Base-by-base conservation (phyloP, 2,888 invertebrate species). In the Philereme vetulata region DNA sequence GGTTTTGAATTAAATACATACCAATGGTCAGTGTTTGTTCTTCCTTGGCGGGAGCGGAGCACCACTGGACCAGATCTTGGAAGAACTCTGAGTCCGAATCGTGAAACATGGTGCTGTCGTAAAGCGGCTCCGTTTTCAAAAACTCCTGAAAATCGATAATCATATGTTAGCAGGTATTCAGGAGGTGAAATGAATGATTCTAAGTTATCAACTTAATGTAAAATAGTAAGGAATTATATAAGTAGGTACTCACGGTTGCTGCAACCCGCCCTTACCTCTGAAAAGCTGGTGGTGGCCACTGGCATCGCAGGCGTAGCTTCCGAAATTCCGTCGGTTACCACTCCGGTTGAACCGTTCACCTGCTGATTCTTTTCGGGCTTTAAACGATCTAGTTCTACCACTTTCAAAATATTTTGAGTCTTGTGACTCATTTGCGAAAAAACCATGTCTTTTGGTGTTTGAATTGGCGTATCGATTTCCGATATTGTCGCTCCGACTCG, bases 11-110 rank as follows among this genome's bases (percentile, higher is more conserved):
- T 10, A 4, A 42, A 42, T 66, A 54, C 85, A 85, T 68, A 91
- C 92, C 92, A 92, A 82, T 90, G 84, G 82, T 87, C 85, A 82
- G 91, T 86, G 78, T 82, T 83, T 76, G 84, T 85, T 85, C 89
- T 84, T 84, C 89, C 90, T 85, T 92, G 81, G 84, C 88, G 85
- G 85, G 91, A 81, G 82, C 86, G 80, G 85, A 91, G 86, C 94
- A 94, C 93, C 93, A 94, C 74, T 86, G 87, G 79, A 90, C 93
- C 86, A 95, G 93, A 90, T 95, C 95, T 93, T 94, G 94, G 92
- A 95, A 95, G 90, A 94, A 93, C 88, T 95, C 95, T 93, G 90
- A 93, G 90, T 93, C 88, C 89, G 89, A 77, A 68, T 86, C 87
- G 84, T 85, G 85, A 77, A 83, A 85, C 92, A 92, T 92, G 80